These are phyloP conservation scores for Lophotis ruficrista DNA, from an alignment of 2,113 vertebrate genomes.

Conservation along the genomic window DNA sequence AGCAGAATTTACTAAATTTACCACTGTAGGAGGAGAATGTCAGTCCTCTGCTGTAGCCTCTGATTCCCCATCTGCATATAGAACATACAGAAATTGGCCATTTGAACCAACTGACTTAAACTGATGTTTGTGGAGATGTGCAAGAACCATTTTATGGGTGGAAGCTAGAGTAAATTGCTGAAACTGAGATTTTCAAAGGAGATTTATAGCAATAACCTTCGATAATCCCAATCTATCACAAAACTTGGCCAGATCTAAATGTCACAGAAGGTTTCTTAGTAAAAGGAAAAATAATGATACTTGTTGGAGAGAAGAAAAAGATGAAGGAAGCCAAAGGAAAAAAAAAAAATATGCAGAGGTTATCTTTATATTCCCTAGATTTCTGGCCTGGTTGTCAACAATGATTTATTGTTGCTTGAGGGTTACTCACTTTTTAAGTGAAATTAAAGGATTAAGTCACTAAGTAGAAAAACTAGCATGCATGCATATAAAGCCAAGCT, in stretches of 20 bases:
- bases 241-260: neutral
- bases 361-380: neutral
- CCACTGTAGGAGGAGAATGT: neutral
- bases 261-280: neutral
- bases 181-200: neutral
- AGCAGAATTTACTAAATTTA: neutral
- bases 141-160: neutral
- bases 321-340: neutral
- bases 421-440: neutral
- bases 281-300: neutral
- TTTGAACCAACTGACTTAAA: neutral
- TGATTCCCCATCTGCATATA: neutral
- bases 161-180: neutral
- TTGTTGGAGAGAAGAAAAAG: neutral
- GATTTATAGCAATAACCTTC: neutral
- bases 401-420: neutral
- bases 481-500: neutral
- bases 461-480: neutral
- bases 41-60: neutral
- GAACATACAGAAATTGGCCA: neutral
- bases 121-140: neutral
- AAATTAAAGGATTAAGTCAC: neutral
- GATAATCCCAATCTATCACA: neutral
- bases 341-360: neutral
- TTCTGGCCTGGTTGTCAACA: neutral